phyloP scores from a whole-genome alignment of 2,888 invertebrate species.

The Folsomia manolachei region DNA sequence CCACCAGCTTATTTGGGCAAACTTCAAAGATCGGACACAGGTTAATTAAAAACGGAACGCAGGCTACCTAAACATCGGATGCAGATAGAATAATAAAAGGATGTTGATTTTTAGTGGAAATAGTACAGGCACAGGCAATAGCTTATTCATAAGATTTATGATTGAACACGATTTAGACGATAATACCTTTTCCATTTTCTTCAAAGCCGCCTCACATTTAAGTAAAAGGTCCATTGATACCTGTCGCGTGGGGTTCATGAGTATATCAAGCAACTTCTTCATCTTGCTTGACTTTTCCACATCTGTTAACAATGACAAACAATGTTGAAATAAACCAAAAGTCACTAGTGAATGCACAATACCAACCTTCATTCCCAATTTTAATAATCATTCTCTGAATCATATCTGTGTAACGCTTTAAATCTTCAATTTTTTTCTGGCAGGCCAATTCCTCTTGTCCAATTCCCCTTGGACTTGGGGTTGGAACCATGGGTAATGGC shows the following conservation, averaged over 20 bases:
- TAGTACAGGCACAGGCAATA: too few species aligned
- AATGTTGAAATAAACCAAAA: background rate
- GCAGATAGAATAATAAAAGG: too few species aligned
- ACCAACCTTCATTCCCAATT: conserved; percentile 76
- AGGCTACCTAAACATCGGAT: too few species aligned
- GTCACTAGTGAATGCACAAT: too few species aligned
- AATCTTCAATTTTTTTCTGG: conserved; percentile 85
- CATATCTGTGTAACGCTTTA: conserved; percentile 92
- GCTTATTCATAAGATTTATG: too few species aligned
- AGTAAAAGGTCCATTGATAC: conserved; percentile 84
- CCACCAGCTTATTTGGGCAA: too few species aligned
- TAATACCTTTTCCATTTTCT: conserved; percentile 69
- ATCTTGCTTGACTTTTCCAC: conserved; percentile 88
- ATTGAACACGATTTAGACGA: too few species aligned
- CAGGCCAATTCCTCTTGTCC: conserved; percentile 82
- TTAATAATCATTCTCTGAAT: conserved; percentile 83
- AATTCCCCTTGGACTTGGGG: conserved; percentile 65
- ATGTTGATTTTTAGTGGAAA: too few species aligned
- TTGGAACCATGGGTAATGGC: conserved; percentile 62
- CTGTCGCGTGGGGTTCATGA: conserved; percentile 83
- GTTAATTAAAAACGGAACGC: too few species aligned
- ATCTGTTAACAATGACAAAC: conserved; percentile 61
- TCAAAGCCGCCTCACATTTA: conserved; percentile 89
- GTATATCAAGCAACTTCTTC: conserved; percentile 87
- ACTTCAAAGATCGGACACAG: too few species aligned